Percentiles rank a stretch among this genome's conserved stretches.
phyloP scores from a whole-genome alignment of 2,797 vertebrate species.

The Labroides dimidiatus region DNA sequence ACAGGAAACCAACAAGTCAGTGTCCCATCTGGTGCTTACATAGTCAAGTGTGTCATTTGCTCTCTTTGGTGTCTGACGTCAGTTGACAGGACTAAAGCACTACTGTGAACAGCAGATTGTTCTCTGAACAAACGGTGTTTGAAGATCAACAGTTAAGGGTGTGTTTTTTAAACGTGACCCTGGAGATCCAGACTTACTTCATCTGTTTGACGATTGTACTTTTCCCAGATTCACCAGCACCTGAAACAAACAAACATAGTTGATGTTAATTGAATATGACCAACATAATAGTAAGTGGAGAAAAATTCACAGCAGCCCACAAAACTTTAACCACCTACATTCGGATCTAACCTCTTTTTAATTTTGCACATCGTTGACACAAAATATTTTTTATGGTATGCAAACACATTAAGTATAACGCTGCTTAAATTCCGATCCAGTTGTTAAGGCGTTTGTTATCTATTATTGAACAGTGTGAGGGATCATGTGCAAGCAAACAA shows the following conservation, averaged over 20 bases:
- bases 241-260: slow-evolving; percentile 83
- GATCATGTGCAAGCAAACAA: too few species aligned
- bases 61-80: not conserved
- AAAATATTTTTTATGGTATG: not conserved
- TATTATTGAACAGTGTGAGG: too few species aligned
- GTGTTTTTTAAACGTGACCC: slow-evolving; percentile 10
- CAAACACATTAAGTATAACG: not conserved
- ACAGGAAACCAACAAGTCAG: not conserved
- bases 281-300: not conserved
- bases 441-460: not conserved
- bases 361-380: too few species aligned
- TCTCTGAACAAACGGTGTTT: slow-evolving; percentile 14
- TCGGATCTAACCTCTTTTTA: too few species aligned
- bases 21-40: slow-evolving; percentile 5
- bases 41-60: not conserved
- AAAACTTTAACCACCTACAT: not conserved
- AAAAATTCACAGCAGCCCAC: not conserved
- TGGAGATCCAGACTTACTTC: slow-evolving; percentile 89
- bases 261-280: not conserved
- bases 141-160: not conserved
- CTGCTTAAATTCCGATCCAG: not conserved
- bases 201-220: slow-evolving; percentile 99
- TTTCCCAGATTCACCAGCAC: slow-evolving; percentile 97
- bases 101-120: not conserved
- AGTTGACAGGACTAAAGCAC: slow-evolving; percentile 11